A percentile compares a stretch with the other conserved stretches of the same genome.
Evolutionary conservation across 2,113 vertebrate genomes (phyloP).

Genomic region (Zosterops lateralis): DNA sequence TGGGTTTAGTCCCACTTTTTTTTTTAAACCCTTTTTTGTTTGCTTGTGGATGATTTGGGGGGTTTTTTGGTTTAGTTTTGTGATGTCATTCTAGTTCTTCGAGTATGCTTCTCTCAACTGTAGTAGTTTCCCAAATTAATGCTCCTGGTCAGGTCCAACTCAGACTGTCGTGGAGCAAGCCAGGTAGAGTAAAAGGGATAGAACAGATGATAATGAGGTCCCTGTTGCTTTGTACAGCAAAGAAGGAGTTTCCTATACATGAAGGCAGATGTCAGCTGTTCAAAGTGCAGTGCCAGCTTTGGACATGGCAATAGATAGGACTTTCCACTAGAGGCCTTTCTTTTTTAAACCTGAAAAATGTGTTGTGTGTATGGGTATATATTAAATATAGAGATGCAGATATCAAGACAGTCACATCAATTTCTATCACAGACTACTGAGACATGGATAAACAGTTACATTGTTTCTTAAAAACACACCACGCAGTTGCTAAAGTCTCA

Average conservation of each 20-base stretch:
- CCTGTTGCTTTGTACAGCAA: not conserved
- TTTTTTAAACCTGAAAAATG: not conserved
- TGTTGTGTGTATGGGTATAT: not conserved
- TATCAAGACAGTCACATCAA: not conserved
- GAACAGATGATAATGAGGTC: not conserved
- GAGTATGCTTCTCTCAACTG: not conserved
- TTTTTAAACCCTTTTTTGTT: not conserved
- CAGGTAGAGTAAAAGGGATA: not conserved
- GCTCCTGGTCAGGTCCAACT: not conserved
- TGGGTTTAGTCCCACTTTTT: not conserved
- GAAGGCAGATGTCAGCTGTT: not conserved
- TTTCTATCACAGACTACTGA: not conserved
- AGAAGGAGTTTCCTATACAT: not conserved
- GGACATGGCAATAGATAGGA: not conserved
- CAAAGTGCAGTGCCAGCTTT: not conserved
- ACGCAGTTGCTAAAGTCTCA: not conserved
- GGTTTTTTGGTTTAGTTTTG: rapidly evolving
- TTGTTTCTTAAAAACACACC: not conserved
- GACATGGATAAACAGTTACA: not conserved
- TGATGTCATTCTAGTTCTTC: not conserved
- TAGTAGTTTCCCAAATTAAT: not conserved
- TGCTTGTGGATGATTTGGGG: rapidly evolving
- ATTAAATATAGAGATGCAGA: not conserved
- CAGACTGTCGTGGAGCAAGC: not conserved
- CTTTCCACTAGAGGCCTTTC: not conserved